Evolutionary conservation across 1,140 invertebrate species (phyloP).

Genomic region (Agrypnia vestita): DNA sequence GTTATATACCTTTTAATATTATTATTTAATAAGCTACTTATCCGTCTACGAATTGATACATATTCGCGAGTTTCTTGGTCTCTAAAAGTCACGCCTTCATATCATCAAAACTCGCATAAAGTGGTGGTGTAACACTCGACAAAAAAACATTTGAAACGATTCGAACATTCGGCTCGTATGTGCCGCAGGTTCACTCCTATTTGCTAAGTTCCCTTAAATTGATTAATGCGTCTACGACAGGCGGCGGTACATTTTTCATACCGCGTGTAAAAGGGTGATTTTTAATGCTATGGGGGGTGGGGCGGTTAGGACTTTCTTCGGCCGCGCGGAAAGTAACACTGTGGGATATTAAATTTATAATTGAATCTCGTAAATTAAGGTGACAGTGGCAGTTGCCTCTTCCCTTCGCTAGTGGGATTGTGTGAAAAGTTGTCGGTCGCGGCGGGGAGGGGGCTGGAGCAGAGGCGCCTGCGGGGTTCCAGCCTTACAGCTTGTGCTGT

Average conservation of each 20-base stretch:
- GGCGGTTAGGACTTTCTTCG: constrained; percentile 40
- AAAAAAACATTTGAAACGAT: too few relatives aligned
- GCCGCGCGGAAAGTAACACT: constrained; percentile 46
- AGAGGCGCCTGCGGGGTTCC: not conserved
- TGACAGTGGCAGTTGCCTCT: constrained; percentile 62
- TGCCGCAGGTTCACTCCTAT: too few relatives aligned
- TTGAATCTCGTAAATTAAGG: constrained; percentile 62
- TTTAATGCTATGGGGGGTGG: not conserved
- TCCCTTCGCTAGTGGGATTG: constrained; percentile 47
- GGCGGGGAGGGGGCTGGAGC: not conserved
- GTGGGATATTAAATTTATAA: constrained; percentile 62
- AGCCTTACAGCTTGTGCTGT: not conserved
- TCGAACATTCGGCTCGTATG: too few relatives aligned
- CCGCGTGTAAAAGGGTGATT: constrained; percentile 27
- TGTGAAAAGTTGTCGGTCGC: constrained; percentile 55
- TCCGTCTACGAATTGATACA: too few relatives aligned
- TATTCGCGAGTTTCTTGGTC: too few relatives aligned
- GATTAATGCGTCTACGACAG: too few relatives aligned
- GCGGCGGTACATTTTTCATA: constrained; percentile 1
- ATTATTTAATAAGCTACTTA: too few relatives aligned
- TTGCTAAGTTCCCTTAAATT: too few relatives aligned
- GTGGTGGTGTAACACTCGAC: too few relatives aligned
- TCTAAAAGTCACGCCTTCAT: too few relatives aligned
- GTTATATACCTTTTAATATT: too few relatives aligned
- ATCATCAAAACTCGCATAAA: too few relatives aligned